Base-by-base conservation (phyloP, 2,888 invertebrate genomes). In the Helicoverpa assulta region DNA sequence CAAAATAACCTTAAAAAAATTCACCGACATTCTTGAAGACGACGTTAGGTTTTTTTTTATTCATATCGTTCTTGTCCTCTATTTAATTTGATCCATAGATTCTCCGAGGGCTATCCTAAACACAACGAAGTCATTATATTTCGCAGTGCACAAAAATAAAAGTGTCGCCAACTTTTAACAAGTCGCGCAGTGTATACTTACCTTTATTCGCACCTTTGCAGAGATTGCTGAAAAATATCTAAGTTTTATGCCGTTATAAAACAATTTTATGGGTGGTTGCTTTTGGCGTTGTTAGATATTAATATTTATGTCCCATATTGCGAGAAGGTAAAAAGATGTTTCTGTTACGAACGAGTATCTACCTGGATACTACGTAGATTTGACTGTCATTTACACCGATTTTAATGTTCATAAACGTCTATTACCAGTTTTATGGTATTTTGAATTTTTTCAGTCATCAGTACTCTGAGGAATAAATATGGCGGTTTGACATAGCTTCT, bases 211-310 rank as follows among this genome's bases (percentile, higher is more conserved):
- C 8, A 19, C 18, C n/a, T 47, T 2, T 5, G 59, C 50, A 29
- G 54, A 5, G n/a, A 19, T 54, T 14, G 33, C n/a, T 21, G 26
- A 29, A 58, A 58, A 50, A 73, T 58, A 18, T 7, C 5, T 10
- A 37, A 19, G 26, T 51, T 73, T 51, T 21, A 54, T 66, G 18
- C 14, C n/a, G 58, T 40, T 58, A 50, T 52, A 58, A 53, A 53
- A 29, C 29, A 16, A 43, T 51, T 26, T 55, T 43, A 26, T 37
- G 5, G 10, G 18, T 19, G 14, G 14, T 29, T 64, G 50, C 40
- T 72, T 64, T 64, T 16, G 29, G 29, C 8, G 43, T 21, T 61
- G 21, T 2, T 53, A 18, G 43, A 43, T 43, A 43, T 43, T 55
- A 16, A 26, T 61, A 55, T 29, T 14, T 29, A 16, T 47, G 50